Base-by-base conservation (phyloP, 2,888 invertebrate genomes). In the Agapetus fuscipes region DNA sequence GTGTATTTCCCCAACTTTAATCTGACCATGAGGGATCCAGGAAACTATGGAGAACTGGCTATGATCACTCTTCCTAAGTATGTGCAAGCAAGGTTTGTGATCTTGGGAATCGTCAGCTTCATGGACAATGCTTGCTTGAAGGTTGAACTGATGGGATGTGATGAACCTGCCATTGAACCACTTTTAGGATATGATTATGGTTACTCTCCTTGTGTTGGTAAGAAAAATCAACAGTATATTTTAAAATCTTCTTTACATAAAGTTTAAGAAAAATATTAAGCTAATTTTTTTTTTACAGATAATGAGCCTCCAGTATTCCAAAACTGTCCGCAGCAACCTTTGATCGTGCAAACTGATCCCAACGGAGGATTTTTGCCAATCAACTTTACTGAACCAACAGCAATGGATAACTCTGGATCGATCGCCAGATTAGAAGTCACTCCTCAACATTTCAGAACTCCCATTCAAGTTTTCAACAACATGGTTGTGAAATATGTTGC, bases 1-100 rank as follows among this genome's bases (percentile, higher is more conserved):
- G 93, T 95, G 1, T 95, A 95, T 56, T 95, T 93, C 73, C 94
- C 95, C 32, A 95, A 95, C 57, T 93, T 93, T 59, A 94, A 93
- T 60, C 63, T 93, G 31, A 93, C 93, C 0, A 90, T 90, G 82
- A 73, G 91, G 52, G 91, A 93, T 59, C 91, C 93, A n/a, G 91
- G 91, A 53, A 89, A 95, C 61, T 96, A 94, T 56, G 95, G 95
- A 37, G 94, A 94, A 68, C 64, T 96, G 38, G 93, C 95, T 1
- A 93, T 94, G 85, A 94, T 96, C 48, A 90, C 91, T 1, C 58
- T 96, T 36, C 93, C 94, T 0, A 89, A 91, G 60, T 93, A 87
- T 52, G 89, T 96, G 0, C 85, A 89, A 62, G 94, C 94, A 1
- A 74, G 94, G 55, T 94, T 91, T 58, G 89, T 95, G 6, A 91